These are phyloP conservation scores for Danio kyathit DNA, from an alignment of 2,797 vertebrate species.

Conservation along the genomic window DNA sequence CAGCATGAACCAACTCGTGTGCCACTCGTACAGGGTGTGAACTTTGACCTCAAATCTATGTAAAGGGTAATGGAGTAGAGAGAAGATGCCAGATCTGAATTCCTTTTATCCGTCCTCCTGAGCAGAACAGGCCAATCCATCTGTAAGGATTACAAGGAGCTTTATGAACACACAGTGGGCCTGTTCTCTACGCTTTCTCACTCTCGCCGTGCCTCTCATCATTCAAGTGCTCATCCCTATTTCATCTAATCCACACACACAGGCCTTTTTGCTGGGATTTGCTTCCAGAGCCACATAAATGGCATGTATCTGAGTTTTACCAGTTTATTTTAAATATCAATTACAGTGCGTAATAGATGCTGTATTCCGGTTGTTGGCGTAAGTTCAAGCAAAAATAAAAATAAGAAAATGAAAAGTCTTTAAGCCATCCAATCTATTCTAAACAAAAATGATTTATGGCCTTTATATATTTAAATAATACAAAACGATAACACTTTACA, in stretches of 20 bases:
- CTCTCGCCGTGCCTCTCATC: conserved; percentile 5
- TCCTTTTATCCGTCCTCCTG: conserved; percentile 8
- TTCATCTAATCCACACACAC: conserved; percentile 23
- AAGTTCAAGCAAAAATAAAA: neutral
- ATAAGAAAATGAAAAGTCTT: too few relatives aligned
- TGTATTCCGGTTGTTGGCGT: neutral
- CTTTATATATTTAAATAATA: too few relatives aligned
- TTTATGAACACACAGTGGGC: conserved; percentile 37
- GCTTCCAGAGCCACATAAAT: conserved; percentile 13
- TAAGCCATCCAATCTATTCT: too few relatives aligned
- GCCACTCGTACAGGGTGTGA: conserved; percentile 22
- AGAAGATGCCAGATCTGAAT: conserved; percentile 3
- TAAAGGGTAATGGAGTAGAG: conserved; percentile 34
- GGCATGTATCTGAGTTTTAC: conserved; percentile 10
- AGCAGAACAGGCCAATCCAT: conserved; percentile 37
- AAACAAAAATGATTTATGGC: too few relatives aligned
- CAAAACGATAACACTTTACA: too few relatives aligned
- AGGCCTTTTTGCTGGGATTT: conserved; percentile 5
- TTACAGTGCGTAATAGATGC: neutral
- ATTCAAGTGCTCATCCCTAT: conserved; percentile 27
- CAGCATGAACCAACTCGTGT: conserved; percentile 24
- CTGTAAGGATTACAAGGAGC: conserved; percentile 44
- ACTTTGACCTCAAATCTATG: conserved; percentile 24
- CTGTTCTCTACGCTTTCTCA: conserved; percentile 16
- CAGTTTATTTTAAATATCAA: conserved; percentile 14